A percentile compares a stretch with the other conserved stretches of the same genome.
These are phyloP conservation scores for Gymnopithys bicolor DNA, from an alignment of 2,797 vertebrate species.

Conservation along the genomic window DNA sequence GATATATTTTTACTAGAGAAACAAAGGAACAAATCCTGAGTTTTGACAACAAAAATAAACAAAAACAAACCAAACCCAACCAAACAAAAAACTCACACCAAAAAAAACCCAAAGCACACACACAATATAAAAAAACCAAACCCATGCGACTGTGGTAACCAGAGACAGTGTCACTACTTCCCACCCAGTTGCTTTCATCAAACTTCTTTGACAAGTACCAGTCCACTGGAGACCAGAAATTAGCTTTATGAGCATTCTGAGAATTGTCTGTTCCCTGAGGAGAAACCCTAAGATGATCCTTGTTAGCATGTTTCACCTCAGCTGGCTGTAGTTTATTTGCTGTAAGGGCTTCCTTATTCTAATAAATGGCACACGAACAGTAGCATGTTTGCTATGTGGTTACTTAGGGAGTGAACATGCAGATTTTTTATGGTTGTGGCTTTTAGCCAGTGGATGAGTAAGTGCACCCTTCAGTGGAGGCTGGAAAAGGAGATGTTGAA, in stretches of 20 bases:
- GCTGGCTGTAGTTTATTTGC: background rate
- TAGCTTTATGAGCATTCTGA: background rate
- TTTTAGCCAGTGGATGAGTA: background rate
- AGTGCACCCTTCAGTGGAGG: background rate
- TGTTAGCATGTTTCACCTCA: background rate
- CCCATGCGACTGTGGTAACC: background rate
- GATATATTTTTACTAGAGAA: background rate
- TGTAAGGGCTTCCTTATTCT: background rate
- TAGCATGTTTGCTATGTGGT: background rate
- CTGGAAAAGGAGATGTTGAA: background rate
- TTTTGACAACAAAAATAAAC: background rate
- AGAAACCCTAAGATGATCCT: background rate
- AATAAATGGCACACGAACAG: background rate
- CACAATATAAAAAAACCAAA: background rate
- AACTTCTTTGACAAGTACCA: background rate
- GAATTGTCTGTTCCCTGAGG: background rate
- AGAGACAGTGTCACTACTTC: background rate
- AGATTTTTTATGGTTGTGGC: background rate
- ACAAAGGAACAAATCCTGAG: background rate
- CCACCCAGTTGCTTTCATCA: background rate
- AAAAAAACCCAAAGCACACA: too few relatives aligned
- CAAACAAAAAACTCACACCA: background rate
- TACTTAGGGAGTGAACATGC: background rate
- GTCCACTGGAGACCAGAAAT: background rate
- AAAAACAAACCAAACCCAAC: rapidly evolving